Percentiles rank a stretch among this genome's conserved stretches.
phyloP scores from a whole-genome alignment of 2,797 vertebrate genomes.

The Protonibea diacanthus region DNA sequence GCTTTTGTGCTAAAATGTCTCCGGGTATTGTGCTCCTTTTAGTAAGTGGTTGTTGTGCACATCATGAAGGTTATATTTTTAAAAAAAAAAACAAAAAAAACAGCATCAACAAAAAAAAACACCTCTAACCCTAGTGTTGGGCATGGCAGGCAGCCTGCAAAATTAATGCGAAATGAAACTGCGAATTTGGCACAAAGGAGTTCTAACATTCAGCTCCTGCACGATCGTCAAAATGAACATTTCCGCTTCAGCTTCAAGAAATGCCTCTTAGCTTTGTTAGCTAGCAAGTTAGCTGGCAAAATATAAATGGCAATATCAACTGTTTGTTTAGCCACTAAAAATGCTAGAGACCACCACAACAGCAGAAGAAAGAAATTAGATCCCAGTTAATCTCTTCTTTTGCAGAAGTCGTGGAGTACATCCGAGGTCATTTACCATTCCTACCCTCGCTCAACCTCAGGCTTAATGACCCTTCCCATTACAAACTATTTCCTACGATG shows the following conservation, averaged over 20 bases:
- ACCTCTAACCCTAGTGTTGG: background rate
- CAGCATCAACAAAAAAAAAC: background rate
- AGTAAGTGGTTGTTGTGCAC: background rate
- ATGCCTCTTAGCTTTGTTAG: background rate
- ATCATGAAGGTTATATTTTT: slow-evolving; percentile 9
- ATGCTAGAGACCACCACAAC: too few relatives aligned
- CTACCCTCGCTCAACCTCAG: background rate
- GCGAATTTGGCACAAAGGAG: slow-evolving; percentile 3
- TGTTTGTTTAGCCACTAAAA: too few relatives aligned
- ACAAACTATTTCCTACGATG: slow-evolving; percentile 25
- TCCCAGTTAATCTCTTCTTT: background rate
- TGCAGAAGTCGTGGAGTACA: background rate
- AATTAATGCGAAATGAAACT: background rate
- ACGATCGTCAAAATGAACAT: slow-evolving; percentile 12
- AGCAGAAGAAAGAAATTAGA: background rate
- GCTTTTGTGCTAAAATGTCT: background rate
- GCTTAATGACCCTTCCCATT: slow-evolving; percentile 37
- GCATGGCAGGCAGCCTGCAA: background rate
- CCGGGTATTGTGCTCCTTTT: background rate
- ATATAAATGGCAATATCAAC: too few relatives aligned
- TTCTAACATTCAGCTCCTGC: slow-evolving; percentile 4
- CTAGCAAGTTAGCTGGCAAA: background rate
- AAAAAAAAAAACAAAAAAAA: background rate
- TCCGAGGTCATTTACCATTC: slow-evolving; percentile 14
- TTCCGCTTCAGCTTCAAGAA: background rate